Percentiles rank a stretch among this genome's conserved stretches.
phyloP scores from a whole-genome alignment of 2,797 vertebrate genomes.

The Semotilus atromaculatus region DNA sequence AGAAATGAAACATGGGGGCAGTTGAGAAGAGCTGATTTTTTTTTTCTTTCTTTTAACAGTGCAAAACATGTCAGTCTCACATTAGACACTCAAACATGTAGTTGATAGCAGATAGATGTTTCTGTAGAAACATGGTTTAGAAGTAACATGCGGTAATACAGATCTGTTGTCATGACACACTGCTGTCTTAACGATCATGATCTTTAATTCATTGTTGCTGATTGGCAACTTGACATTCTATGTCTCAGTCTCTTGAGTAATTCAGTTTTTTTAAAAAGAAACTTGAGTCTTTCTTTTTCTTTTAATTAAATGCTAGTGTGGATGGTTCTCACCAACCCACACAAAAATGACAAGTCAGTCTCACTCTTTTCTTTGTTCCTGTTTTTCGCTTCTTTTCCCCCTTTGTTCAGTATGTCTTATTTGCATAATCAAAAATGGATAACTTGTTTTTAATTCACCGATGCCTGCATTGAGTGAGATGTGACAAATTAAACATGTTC shows the following conservation, averaged over 20 bases:
- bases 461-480: background rate
- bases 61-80: background rate
- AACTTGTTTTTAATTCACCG: constrained; percentile 6
- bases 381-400: background rate
- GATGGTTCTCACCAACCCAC: constrained; percentile 20
- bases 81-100: constrained; percentile 2
- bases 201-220: constrained; percentile 11
- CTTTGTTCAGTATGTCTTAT: constrained; percentile 10
- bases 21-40: background rate
- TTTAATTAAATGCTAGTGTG: constrained; percentile 16
- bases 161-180: constrained; percentile 2
- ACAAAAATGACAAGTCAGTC: constrained; percentile 8
- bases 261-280: background rate
- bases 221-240: constrained; percentile 15
- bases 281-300: background rate
- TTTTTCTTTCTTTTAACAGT: constrained; percentile 2
- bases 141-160: background rate
- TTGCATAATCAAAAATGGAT: constrained; percentile 33
- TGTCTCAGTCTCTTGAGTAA: constrained; percentile 18
- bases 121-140: background rate
- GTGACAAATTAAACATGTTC: constrained; percentile 11
- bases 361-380: constrained; percentile 21
- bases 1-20: background rate
- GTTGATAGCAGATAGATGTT: constrained; percentile 10
- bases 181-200: background rate